phyloP scores from a whole-genome alignment of 2,888 invertebrate genomes.

The Argyra leucocephala region DNA sequence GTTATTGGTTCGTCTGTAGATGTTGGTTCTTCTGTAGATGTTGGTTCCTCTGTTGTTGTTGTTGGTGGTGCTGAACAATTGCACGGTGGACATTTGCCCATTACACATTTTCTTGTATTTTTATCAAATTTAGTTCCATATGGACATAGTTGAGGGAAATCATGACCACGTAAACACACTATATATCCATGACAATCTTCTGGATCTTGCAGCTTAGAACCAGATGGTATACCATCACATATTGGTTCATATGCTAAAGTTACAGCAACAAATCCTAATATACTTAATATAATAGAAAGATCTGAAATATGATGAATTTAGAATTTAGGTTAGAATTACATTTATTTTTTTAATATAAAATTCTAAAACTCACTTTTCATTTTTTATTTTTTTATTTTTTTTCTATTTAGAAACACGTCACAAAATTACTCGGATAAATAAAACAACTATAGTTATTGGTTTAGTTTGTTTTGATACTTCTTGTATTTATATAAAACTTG shows the following conservation, averaged over 20 bases:
- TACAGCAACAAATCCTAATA: too few relatives aligned
- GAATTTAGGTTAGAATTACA: too few relatives aligned
- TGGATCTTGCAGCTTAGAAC: constrained; percentile 21
- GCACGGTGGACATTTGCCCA: constrained; percentile 25
- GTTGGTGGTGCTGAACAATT: constrained; percentile 8
- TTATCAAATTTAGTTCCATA: constrained; percentile 20
- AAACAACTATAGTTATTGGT: too few relatives aligned
- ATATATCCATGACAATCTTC: constrained; percentile 25
- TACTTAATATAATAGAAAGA: too few relatives aligned
- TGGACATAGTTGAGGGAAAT: constrained; percentile 22
- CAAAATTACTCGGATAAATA: too few relatives aligned
- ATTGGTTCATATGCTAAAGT: too few relatives aligned
- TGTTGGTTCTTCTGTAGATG: neutral
- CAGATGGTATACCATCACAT: constrained; percentile 19
- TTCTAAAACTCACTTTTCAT: neutral
- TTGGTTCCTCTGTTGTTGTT: neutral
- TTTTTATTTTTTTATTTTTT: too few relatives aligned
- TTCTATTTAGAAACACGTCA: too few relatives aligned
- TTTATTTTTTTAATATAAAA: too few relatives aligned
- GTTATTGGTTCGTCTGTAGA: constrained; percentile 9
- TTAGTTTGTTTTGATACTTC: too few relatives aligned
- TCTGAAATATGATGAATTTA: too few relatives aligned
- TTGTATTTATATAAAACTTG: too few relatives aligned
- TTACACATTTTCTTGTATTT: constrained; percentile 15
- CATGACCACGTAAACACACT: constrained; percentile 19